Evolutionary conservation across 2,113 vertebrate genomes (phyloP), one percentile per base, ranked within the genome.

Genomic region (Erythrocebus patas): DNA sequence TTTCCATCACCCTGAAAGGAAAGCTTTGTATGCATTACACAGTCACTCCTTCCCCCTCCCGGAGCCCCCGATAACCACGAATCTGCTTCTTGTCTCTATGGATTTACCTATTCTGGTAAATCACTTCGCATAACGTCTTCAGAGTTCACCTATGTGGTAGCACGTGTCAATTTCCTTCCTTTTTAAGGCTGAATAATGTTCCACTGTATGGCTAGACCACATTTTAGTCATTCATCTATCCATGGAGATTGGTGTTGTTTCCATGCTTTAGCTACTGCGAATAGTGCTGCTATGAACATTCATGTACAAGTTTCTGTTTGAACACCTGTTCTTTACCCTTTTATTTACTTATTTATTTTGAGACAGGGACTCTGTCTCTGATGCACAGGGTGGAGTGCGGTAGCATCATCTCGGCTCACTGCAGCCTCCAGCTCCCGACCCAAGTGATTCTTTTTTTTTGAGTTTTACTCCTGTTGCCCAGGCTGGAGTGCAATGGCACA

Each of bases 121-220:
- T 91, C 59, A 22, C 17, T 80, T 12, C 23, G 45, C 59, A 32
- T 10, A 32, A 25, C 1, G 2, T 70, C 48, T 32, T 43, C 48
- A 6, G 17, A 64, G 4, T 11, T 70, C 27, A 55, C 55, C 76
- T 10, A 13, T 32, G 35, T 9, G 32, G 48, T 43, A 35, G 61
- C 48, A 22, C 1, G n/a, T 4, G 6, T 23, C 76, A 32, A 10
- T 32, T 30, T 78, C 32, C 38, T 78, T 81, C 35, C 5, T 45
- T 78, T 66, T 48, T 48, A 52, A 11, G 50, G 50, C 48, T 43
- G n/a, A 55, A 5, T 59, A n/a, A 25, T 16, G 17, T 38, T 8
- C 43, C 45, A 5, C 12, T 23, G 25, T 8, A 40, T 0, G 8
- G 55, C 32, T 57, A 14, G 0, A 50, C 38, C 0, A 0, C 25